Percentiles rank a stretch among this genome's conserved stretches.
phyloP scores from a whole-genome alignment of 2,888 invertebrate genomes.

The Watsonalla binaria region DNA sequence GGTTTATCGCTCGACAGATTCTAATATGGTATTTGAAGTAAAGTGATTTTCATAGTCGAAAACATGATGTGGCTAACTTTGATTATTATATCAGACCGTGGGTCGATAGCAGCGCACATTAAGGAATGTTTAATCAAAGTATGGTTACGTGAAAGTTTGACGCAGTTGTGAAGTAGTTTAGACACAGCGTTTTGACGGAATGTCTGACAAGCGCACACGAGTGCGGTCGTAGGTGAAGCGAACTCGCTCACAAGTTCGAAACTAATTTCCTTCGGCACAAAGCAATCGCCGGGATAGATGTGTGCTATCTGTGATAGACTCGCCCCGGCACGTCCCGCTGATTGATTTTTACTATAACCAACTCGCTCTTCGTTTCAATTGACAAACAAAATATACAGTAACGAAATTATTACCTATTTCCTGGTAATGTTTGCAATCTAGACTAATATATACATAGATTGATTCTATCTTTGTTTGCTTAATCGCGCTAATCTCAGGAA shows the following conservation, averaged over 20 bases:
- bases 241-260: constrained; percentile 53
- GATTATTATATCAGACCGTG: too few species aligned
- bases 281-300: constrained; percentile 58
- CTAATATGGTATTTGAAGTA: too few species aligned
- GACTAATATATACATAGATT: too few species aligned
- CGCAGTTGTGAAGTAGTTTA: not conserved
- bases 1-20: not conserved
- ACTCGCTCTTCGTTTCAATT: constrained; percentile 3
- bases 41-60: too few species aligned
- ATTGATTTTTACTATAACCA: constrained; percentile 40
- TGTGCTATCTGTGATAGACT: constrained; percentile 45
- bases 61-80: too few species aligned
- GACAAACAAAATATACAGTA: not conserved
- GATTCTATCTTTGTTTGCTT: too few species aligned
- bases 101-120: not conserved
- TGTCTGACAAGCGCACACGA: not conserved
- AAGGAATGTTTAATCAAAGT: not conserved
- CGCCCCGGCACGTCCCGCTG: constrained; percentile 35
- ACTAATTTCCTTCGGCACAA: constrained; percentile 73
- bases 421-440: too few species aligned
- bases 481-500: too few species aligned
- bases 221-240: constrained; percentile 14
- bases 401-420: too few species aligned
- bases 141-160: not conserved
- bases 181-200: not conserved